Percentiles rank a stretch among this genome's conserved stretches.
These are phyloP conservation scores for Tragelaphus strepsiceros DNA, from an alignment of 2,113 vertebrate genomes.

Conservation along the genomic window DNA sequence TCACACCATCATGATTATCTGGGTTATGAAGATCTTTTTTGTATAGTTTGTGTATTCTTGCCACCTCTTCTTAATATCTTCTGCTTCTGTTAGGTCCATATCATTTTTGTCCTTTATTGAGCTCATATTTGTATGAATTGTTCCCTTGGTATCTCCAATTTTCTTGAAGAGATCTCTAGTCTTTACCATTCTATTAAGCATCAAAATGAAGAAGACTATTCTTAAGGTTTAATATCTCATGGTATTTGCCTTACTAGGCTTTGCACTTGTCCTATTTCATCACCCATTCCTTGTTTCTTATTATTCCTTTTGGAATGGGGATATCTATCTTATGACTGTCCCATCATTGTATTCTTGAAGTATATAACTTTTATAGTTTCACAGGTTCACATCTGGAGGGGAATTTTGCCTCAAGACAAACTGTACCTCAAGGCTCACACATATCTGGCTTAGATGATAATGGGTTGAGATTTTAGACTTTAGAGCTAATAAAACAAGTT, in stretches of 20 bases:
- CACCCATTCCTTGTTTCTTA: not conserved
- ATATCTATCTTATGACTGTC: not conserved
- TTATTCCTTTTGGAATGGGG: not conserved
- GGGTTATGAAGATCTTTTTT: not conserved
- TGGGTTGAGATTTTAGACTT: not conserved
- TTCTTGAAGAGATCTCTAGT: not conserved
- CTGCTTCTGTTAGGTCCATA: not conserved
- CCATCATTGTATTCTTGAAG: not conserved
- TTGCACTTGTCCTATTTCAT: not conserved
- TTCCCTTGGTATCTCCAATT: not conserved
- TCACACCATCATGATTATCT: not conserved
- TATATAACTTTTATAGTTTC: not conserved
- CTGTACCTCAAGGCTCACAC: not conserved
- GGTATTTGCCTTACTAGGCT: not conserved
- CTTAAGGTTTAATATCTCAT: not conserved
- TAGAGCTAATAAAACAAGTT: not conserved
- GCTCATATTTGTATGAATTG: not conserved
- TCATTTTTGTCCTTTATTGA: not conserved
- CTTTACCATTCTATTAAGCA: not conserved
- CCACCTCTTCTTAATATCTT: not conserved
- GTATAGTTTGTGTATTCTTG: not conserved
- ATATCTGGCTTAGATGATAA: not conserved
- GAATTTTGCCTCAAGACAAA: not conserved
- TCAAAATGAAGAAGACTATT: not conserved
- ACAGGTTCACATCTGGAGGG: not conserved